A percentile compares a stretch with the other conserved stretches of the same genome.
Evolutionary conservation across 2,113 vertebrate genomes (phyloP).

Genomic region (Protomyctophum bolini): DNA sequence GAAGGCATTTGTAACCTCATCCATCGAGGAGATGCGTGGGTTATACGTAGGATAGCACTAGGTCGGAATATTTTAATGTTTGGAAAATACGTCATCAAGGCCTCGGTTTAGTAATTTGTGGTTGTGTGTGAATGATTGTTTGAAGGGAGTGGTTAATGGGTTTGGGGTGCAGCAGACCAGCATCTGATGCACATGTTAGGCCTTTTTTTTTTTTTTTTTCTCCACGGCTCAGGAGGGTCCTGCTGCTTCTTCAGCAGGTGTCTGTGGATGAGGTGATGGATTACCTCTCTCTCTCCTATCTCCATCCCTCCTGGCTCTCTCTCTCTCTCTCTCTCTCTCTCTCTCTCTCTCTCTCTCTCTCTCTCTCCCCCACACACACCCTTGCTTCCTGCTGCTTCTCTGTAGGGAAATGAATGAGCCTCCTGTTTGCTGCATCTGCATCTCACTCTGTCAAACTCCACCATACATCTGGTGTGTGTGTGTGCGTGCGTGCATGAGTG

Average conservation of each 20-base stretch:
- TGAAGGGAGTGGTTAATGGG: too few species aligned
- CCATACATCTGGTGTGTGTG: slow-evolving; percentile 45
- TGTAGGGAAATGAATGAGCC: slow-evolving; percentile 67
- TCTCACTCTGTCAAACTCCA: slow-evolving; percentile 66
- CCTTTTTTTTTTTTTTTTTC: too few species aligned
- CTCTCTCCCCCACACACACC: slow-evolving; percentile 11
- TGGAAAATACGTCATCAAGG: too few species aligned
- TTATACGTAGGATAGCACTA: too few species aligned
- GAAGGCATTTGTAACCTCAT: too few species aligned
- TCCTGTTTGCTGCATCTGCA: slow-evolving; percentile 69
- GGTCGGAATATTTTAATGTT: too few species aligned
- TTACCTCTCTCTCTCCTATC: slow-evolving; percentile 53
- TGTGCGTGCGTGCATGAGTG: too few species aligned
- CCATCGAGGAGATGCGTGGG: too few species aligned
- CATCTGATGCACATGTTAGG: too few species aligned
- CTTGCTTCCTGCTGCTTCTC: slow-evolving; percentile 56
- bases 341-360: slow-evolving; percentile 32
- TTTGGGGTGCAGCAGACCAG: too few species aligned
- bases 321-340: slow-evolving; percentile 19
- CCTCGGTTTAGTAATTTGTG: too few species aligned
- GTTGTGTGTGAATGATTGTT: too few species aligned
- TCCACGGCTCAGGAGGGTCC: slow-evolving; percentile 11
- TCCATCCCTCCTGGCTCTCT: slow-evolving; percentile 31
- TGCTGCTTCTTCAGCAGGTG: slow-evolving; percentile 54
- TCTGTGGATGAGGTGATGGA: slow-evolving; percentile 60